Evolutionary conservation across 2,888 invertebrate species (phyloP), one percentile per base, ranked within the genome.

Genomic region (Xylocampa areola): DNA sequence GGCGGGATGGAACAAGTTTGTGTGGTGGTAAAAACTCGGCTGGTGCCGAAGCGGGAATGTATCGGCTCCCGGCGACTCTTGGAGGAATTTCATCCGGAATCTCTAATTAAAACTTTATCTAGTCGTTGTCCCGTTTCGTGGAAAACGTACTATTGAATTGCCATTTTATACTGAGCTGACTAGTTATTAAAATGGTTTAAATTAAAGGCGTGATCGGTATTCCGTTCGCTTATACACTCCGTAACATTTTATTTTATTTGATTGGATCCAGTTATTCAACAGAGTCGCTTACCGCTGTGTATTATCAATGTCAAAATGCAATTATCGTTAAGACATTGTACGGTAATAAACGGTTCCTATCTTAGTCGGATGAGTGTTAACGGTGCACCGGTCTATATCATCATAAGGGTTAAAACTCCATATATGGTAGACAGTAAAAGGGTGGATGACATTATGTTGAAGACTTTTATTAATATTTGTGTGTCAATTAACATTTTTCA

Each of bases 81-180:
- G 85, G 75, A 81, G 90, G 90, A 88, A 92, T 92, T 87, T 81
- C 87, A 89, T 85, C 87, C 86, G 92, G 94, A 92, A 92, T 92
- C 88, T 86, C 90, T 90, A 92, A 93, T 93, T 94, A 93, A 94
- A 93, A 93, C 86, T 93, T 94, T 91, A 87, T 92, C 94, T 93
- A 92, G 88, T 70, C 76, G 50, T 67, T 75, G 68, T 69, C 66
- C 65, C 41, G 76, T 65, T 83, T 84, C 83, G 80, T 72, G 74
- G 82, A 82, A 82, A 73, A 55, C 66, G 50, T 61, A 63, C 63
- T 68, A 63, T 61, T 73, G 64, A 44, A 68, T 60, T 52, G 58
- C 49, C 32, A 62, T 70, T 65, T 68, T 27, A 44, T 52, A 41
- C 51, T 41, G 39, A 43, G 50, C 40, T 53, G 27, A 32, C 58